Percentiles rank a stretch among this genome's conserved stretches.
phyloP scores from a whole-genome alignment of 2,113 vertebrate species.

The Grallaria varia region DNA sequence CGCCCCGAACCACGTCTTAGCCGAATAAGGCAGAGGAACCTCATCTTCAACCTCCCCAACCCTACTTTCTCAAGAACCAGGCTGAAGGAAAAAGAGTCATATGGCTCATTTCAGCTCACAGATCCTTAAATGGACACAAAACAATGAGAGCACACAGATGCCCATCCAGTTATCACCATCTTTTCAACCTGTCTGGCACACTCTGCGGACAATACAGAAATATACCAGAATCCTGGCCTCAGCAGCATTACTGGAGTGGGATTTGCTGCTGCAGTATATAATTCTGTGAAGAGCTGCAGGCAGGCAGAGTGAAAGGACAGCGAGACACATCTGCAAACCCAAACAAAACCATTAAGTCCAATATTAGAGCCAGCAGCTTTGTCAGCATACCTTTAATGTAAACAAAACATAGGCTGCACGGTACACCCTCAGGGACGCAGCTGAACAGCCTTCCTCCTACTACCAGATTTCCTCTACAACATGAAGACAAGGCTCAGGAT shows the following conservation, averaged over 20 bases:
- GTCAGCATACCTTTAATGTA: conserved; percentile 47
- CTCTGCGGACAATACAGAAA: neutral
- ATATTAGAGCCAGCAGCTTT: conserved; percentile 39
- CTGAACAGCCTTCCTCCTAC: conserved; percentile 17
- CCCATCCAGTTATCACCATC: neutral
- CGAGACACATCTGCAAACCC: neutral
- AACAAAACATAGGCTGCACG: conserved; percentile 24
- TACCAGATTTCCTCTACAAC: conserved; percentile 52
- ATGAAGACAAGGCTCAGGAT: conserved; percentile 57
- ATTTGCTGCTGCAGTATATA: neutral
- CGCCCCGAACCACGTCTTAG: neutral
- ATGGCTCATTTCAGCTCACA: neutral
- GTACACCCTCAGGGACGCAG: conserved; percentile 13
- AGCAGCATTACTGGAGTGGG: neutral
- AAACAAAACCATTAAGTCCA: conserved; percentile 42
- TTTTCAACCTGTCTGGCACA: neutral
- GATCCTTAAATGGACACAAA: conserved; percentile 1
- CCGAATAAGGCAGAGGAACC: neutral
- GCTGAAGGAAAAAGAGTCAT: neutral
- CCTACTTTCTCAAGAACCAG: neutral
- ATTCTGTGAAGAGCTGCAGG: conserved; percentile 5
- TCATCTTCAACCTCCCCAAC: neutral
- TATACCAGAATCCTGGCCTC: neutral
- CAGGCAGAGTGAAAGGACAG: neutral
- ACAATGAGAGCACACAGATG: neutral